Evolutionary conservation across 2,888 invertebrate species (phyloP).

Genomic region (Diogma glabrata): DNA sequence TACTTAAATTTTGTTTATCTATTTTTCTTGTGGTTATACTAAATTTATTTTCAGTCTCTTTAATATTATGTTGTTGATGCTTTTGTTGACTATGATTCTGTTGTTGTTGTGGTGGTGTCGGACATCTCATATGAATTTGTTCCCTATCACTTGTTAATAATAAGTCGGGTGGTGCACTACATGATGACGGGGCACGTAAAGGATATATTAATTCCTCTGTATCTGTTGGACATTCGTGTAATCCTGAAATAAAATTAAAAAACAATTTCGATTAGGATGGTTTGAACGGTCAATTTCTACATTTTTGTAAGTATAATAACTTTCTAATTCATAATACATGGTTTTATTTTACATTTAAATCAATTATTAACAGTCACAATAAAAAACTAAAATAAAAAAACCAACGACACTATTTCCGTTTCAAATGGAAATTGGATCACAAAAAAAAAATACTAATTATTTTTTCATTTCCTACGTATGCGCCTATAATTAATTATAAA

Average conservation of each 20-base stretch:
- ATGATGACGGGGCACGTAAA: conserved; percentile 46
- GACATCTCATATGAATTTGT: conserved; percentile 24
- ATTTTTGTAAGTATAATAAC: too few relatives aligned
- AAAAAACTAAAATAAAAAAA: too few relatives aligned
- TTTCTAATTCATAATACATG: too few relatives aligned
- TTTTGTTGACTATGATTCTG: conserved; percentile 19
- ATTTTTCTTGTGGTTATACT: not conserved
- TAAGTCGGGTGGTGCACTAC: conserved; percentile 51
- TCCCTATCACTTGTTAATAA: conserved; percentile 46
- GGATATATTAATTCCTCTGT: conserved; percentile 57
- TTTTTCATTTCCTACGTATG: too few relatives aligned
- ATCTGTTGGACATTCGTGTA: conserved; percentile 54
- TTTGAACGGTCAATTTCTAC: too few relatives aligned
- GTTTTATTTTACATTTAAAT: too few relatives aligned
- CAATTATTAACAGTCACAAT: too few relatives aligned
- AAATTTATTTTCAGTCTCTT: conserved; percentile 3
- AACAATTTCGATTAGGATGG: not conserved
- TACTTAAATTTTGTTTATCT: conserved; percentile 1
- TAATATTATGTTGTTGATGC: conserved; percentile 14
- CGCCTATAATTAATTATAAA: too few relatives aligned
- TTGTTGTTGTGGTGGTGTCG: conserved; percentile 24
- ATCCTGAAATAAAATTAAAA: conserved; percentile 38
- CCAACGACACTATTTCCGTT: too few relatives aligned
- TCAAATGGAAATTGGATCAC: too few relatives aligned
- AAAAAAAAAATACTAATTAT: too few relatives aligned